Evolutionary conservation across 2,113 vertebrate species (phyloP).

Genomic region (Todiramphus chloris): DNA sequence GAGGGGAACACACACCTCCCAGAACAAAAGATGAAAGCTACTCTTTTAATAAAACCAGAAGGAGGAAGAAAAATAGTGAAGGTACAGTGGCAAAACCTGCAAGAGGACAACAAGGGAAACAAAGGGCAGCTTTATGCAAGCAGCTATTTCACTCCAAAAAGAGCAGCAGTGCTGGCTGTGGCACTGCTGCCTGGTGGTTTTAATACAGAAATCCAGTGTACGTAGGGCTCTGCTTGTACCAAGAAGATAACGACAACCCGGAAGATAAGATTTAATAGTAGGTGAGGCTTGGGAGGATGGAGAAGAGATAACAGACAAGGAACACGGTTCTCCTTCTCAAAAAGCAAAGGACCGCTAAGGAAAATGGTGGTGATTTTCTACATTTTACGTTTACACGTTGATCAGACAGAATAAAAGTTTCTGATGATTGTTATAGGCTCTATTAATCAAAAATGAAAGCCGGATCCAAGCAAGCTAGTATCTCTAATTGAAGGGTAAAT

Average conservation of each 20-base stretch:
- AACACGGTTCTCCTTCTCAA: not conserved
- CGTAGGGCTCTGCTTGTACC: constrained; percentile 7
- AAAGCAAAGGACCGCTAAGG: not conserved
- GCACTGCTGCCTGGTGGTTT: not conserved
- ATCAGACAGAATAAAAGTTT: not conserved
- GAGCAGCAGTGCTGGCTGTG: not conserved
- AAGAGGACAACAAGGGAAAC: constrained; percentile 52
- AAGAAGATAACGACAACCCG: not conserved
- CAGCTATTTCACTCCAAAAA: constrained; percentile 2
- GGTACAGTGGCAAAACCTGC: constrained; percentile 36
- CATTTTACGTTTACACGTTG: not conserved
- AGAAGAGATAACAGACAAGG: not conserved
- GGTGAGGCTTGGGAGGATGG: not conserved
- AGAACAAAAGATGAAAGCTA: not conserved
- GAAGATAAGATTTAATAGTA: not conserved
- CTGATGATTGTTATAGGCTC: not conserved
- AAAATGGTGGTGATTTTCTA: not conserved
- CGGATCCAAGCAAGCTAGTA: not conserved
- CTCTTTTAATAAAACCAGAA: constrained; percentile 37
- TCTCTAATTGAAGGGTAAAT: not conserved
- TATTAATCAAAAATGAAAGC: not conserved
- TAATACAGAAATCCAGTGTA: not conserved
- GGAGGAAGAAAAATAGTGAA: not conserved
- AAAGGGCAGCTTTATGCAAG: constrained; percentile 58
- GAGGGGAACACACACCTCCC: not conserved